Conservation (phyloP, 2,888 invertebrate genomes). For the Unio delphinus region DNA sequence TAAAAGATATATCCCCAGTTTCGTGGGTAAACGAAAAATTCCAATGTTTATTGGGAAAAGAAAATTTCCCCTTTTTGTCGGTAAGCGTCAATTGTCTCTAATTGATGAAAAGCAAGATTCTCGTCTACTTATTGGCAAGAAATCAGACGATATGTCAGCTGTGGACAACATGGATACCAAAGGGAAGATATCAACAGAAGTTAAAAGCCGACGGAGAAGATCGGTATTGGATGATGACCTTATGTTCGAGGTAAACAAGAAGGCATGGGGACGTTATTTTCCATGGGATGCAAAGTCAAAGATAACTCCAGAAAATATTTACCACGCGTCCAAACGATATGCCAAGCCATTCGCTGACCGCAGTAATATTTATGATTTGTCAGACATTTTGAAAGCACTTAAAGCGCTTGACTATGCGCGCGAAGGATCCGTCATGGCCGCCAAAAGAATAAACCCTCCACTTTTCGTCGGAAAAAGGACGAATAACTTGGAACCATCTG, state of each 20-base stretch:
- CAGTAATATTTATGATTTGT: conserved; percentile 23
- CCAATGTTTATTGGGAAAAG: conserved; percentile 44
- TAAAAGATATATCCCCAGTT: conserved; percentile 24
- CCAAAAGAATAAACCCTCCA: conserved; percentile 43
- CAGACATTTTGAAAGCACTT: conserved; percentile 29
- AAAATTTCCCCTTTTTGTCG: conserved; percentile 40
- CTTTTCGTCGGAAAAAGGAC: conserved; percentile 40
- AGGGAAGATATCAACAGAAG: conserved; percentile 5
- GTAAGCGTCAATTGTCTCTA: conserved; percentile 23
- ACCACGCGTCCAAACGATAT: too few relatives aligned
- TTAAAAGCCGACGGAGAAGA: conserved; percentile 4
- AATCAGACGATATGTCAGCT: conserved; percentile 13
- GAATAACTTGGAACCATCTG: too few relatives aligned
- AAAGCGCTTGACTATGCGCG: conserved; percentile 33
- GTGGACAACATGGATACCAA: conserved; percentile 10
- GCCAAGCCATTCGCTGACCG: conserved; percentile 41
- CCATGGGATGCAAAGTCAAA: conserved; percentile 19
- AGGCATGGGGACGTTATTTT: conserved; percentile 20
- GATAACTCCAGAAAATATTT: neutral
- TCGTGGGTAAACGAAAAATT: conserved; percentile 29
- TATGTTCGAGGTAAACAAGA: conserved; percentile 8
- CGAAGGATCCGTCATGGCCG: conserved; percentile 15
- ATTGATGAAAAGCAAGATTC: conserved; percentile 20
- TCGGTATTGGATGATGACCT: conserved; percentile 3
- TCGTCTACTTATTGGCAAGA: conserved; percentile 20